phyloP scores from a whole-genome alignment of 1,140 invertebrate species.

The Drosophila varians region DNA sequence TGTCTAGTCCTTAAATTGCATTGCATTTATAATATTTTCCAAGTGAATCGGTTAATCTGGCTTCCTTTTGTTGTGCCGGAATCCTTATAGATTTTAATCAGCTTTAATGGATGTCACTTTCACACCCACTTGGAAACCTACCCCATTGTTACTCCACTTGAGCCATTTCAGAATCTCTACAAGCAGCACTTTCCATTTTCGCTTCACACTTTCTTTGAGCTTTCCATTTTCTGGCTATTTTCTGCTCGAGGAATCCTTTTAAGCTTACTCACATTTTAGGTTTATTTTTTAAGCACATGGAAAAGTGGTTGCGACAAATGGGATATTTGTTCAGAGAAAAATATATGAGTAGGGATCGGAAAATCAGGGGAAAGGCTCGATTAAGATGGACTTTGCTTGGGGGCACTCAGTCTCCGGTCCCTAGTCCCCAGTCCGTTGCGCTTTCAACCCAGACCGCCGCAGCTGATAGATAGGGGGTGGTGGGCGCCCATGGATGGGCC shows the following conservation, averaged over 20 bases:
- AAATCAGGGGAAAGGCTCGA: background rate
- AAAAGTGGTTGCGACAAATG: too few species aligned
- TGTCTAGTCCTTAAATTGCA: slow-evolving; percentile 4
- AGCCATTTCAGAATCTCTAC: slow-evolving; percentile 28
- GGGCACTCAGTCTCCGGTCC: background rate
- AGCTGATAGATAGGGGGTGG: background rate
- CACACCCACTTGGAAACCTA: slow-evolving; percentile 25
- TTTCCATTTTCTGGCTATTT: slow-evolving; percentile 39
- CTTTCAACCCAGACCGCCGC: slow-evolving; percentile 70
- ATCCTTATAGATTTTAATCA: slow-evolving; percentile 24
- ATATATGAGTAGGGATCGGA: background rate
- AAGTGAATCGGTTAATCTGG: slow-evolving; percentile 15
- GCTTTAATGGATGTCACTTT: slow-evolving; percentile 28
- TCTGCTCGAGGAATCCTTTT: slow-evolving; percentile 41
- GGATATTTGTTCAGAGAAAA: too few species aligned
- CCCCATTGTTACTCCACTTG: slow-evolving; percentile 40
- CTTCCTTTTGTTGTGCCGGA: slow-evolving; percentile 4
- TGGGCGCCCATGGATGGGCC: background rate
- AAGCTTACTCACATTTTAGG: slow-evolving; percentile 16
- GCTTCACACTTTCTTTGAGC: slow-evolving; percentile 3
- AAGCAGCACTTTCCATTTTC: slow-evolving; percentile 15
- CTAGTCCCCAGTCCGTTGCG: slow-evolving; percentile 30
- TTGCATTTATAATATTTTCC: slow-evolving; percentile 9
- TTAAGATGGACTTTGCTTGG: slow-evolving; percentile 27
- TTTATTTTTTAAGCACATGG: too few species aligned